phyloP scores from a whole-genome alignment of 1,140 invertebrate species.

The Macrostomum lignano region DNA sequence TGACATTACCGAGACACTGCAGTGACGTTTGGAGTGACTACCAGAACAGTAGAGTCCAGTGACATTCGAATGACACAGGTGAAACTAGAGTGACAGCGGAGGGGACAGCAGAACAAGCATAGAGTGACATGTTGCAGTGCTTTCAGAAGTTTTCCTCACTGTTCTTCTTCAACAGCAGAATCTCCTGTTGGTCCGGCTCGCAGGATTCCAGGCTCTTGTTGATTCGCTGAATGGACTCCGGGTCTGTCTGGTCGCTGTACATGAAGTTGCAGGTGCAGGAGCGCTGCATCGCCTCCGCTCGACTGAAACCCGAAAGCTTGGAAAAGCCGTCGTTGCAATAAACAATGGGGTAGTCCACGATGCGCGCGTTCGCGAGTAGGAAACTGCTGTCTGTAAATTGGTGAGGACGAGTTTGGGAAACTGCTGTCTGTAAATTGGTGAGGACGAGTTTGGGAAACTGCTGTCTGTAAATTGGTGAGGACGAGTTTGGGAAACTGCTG shows the following conservation, averaged over 20 bases:
- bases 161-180: slow-evolving; percentile 96
- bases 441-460: too few relatives aligned
- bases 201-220: slow-evolving; percentile 75
- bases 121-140: too few relatives aligned
- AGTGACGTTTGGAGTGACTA: too few relatives aligned
- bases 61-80: too few relatives aligned
- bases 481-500: too few relatives aligned
- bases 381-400: slow-evolving; percentile 68
- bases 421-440: too few relatives aligned
- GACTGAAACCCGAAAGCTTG: slow-evolving; percentile 90
- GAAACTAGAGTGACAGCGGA: too few relatives aligned
- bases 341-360: slow-evolving; percentile 96
- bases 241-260: slow-evolving; percentile 88
- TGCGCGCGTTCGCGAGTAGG: slow-evolving; percentile 90
- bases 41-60: too few relatives aligned
- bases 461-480: too few relatives aligned
- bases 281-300: slow-evolving; percentile 80
- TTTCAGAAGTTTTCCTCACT: slow-evolving; percentile 55
- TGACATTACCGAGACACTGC: too few relatives aligned
- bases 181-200: slow-evolving; percentile 60
- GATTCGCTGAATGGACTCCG: slow-evolving; percentile 64
- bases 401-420: too few relatives aligned
- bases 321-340: slow-evolving; percentile 99
- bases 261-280: slow-evolving; percentile 78
- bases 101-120: too few relatives aligned